phyloP scores from a whole-genome alignment of 92 coral and sea anemone genomes.

The Zoanthus gigantus region DNA sequence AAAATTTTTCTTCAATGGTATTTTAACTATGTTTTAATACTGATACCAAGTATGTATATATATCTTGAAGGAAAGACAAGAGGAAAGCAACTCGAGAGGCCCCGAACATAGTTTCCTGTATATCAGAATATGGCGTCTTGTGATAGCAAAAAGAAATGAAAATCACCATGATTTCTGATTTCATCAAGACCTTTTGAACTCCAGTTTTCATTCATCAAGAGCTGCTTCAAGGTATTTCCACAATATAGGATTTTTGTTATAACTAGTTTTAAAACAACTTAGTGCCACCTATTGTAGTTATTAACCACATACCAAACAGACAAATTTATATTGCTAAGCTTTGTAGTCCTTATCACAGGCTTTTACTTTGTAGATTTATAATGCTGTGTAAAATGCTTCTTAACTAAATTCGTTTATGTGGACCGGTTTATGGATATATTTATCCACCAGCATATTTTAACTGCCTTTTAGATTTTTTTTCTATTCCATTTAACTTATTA shows the following conservation, averaged over 20 bases:
- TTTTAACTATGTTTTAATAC: constrained; percentile 17
- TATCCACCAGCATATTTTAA: too few species aligned
- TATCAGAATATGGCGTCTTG: constrained; percentile 28
- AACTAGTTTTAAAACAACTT: background rate
- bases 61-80: constrained; percentile 2
- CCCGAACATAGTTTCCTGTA: constrained; percentile 35
- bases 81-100: constrained; percentile 12
- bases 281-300: background rate
- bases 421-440: too few species aligned
- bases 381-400: too few species aligned
- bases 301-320: background rate
- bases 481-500: too few species aligned
- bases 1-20: background rate
- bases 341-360: too few species aligned
- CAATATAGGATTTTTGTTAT: background rate
- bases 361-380: too few species aligned
- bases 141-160: constrained; percentile 25
- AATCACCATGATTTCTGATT: background rate
- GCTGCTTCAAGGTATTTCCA: background rate
- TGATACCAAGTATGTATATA: constrained; percentile 22
- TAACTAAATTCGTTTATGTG: too few species aligned
- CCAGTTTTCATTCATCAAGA: background rate
- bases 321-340: too few species aligned
- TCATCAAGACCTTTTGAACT: constrained; percentile 33
- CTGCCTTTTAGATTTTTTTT: too few species aligned